A percentile compares a stretch with the other conserved stretches of the same genome.
These are phyloP conservation scores for Edolisoma coerulescens DNA, from an alignment of 2,113 vertebrate species.

Conservation along the genomic window DNA sequence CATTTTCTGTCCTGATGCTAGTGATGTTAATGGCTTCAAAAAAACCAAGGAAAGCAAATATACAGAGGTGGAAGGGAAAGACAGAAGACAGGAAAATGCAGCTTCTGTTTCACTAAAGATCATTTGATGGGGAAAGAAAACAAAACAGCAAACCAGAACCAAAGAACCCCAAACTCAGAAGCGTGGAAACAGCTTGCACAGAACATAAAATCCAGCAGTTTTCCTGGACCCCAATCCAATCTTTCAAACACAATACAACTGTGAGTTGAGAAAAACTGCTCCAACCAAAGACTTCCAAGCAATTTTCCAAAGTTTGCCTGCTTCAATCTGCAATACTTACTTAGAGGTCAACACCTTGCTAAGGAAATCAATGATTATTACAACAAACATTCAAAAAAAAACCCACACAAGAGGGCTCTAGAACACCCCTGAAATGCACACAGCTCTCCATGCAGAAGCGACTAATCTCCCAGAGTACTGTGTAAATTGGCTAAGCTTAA, in stretches of 20 bases:
- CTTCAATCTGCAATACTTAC: not conserved
- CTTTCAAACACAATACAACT: not conserved
- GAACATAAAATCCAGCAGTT: not conserved
- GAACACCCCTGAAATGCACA: not conserved
- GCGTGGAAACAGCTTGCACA: not conserved
- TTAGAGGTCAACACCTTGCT: not conserved
- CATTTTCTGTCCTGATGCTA: not conserved
- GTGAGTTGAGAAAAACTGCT: not conserved
- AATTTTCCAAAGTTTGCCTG: not conserved
- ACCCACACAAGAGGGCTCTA: not conserved
- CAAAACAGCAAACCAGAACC: not conserved
- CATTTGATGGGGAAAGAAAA: not conserved
- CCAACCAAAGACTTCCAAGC: not conserved
- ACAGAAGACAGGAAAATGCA: not conserved
- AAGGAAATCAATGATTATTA: not conserved
- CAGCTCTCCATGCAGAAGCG: not conserved
- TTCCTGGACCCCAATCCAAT: not conserved
- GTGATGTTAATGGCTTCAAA: not conserved
- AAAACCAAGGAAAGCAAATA: not conserved
- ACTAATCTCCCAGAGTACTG: constrained; percentile 29
- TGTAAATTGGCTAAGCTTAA: constrained; percentile 39
- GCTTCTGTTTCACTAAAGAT: not conserved
- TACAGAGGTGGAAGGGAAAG: not conserved
- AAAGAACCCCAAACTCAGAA: not conserved
- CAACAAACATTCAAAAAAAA: not conserved